These are phyloP conservation scores for Sebastes cheni DNA, from an alignment of 2,797 vertebrate species.

Conservation along the genomic window DNA sequence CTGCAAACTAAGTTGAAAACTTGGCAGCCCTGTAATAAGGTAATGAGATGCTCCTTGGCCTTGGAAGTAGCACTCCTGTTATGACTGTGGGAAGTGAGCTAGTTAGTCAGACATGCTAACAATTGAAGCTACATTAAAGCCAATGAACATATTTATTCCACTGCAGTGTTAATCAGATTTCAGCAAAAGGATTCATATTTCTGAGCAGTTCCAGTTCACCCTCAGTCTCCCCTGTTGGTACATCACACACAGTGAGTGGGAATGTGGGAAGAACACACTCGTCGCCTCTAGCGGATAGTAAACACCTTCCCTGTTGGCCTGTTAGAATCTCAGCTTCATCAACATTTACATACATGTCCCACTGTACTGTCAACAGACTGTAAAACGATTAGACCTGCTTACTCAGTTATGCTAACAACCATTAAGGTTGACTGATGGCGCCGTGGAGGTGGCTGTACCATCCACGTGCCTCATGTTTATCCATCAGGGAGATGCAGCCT, in stretches of 20 bases:
- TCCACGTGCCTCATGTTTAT: constrained; percentile 35
- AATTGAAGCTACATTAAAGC: not conserved
- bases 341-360: constrained; percentile 44
- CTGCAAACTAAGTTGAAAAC: not conserved
- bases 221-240: not conserved
- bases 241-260: not conserved
- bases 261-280: not conserved
- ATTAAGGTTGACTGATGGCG: constrained; percentile 58
- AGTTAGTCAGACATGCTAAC: not conserved
- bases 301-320: not conserved
- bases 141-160: fast-evolving
- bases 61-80: fast-evolving
- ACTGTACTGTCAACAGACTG: constrained; percentile 46
- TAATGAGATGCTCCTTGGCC: not conserved
- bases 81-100: not conserved
- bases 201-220: not conserved
- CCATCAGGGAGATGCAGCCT: constrained; percentile 26
- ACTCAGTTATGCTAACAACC: constrained; percentile 56
- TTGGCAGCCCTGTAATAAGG: not conserved
- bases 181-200: not conserved
- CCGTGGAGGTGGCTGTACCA: not conserved
- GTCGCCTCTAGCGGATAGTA: not conserved
- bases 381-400: constrained; percentile 45
- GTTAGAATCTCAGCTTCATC: constrained; percentile 14
- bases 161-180: not conserved